Conservation (phyloP, 2,113 vertebrate genomes). For the Rhinolophus sinicus region DNA sequence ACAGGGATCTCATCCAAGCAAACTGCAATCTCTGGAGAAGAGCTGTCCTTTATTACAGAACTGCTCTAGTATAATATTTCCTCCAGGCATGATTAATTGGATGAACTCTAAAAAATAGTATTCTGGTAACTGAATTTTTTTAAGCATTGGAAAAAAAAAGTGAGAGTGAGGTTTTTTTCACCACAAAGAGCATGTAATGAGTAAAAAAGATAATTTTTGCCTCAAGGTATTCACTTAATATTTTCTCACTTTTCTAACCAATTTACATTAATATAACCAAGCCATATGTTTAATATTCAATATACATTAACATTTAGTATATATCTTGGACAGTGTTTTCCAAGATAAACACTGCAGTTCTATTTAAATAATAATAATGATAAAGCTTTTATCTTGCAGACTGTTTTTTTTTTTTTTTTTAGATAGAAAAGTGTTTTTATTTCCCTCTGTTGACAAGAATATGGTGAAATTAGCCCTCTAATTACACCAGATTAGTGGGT, state of each 20-base stretch:
- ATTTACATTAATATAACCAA: neutral
- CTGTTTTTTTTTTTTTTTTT: neutral
- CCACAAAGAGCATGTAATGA: neutral
- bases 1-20: neutral
- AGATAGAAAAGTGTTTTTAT: neutral
- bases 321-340: neutral
- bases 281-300: neutral
- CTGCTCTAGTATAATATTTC: neutral
- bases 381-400: neutral
- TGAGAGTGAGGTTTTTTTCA: neutral
- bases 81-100: constrained; percentile 32
- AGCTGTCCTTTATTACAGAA: neutral
- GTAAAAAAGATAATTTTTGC: neutral
- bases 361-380: neutral
- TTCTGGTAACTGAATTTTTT: neutral
- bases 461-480: constrained; percentile 3
- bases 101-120: neutral
- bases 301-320: neutral
- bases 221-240: neutral
- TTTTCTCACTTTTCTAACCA: neutral
- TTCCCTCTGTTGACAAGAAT: constrained; percentile 29
- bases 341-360: neutral
- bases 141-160: neutral
- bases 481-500: neutral
- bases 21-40: neutral